These are phyloP conservation scores for Drosophila parvula DNA, from an alignment of 1,140 invertebrate genomes.

Conservation along the genomic window DNA sequence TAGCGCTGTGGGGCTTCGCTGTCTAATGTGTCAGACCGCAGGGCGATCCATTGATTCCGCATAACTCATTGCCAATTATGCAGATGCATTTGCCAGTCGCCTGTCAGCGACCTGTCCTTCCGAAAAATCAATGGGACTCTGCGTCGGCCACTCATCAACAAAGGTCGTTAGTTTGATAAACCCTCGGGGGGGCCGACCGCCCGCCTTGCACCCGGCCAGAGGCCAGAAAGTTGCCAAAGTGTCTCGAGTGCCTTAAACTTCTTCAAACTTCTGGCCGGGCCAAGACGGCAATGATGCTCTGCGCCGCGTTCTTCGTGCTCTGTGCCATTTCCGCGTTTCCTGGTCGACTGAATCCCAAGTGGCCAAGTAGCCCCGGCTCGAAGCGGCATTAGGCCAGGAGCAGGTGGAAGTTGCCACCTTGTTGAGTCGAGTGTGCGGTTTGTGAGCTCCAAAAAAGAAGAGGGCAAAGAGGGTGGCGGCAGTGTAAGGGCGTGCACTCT, in stretches of 20 bases:
- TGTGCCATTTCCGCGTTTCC: conserved; percentile 72
- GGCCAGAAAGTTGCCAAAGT: conserved; percentile 74
- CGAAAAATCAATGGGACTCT: conserved; percentile 64
- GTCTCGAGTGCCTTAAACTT: conserved; percentile 76
- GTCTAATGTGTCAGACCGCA: conserved; percentile 58
- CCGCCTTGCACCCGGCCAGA: conserved; percentile 28
- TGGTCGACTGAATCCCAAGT: conserved; percentile 70
- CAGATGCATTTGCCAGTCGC: conserved; percentile 45
- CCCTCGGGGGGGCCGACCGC: conserved; percentile 38
- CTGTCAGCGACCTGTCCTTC: conserved; percentile 10
- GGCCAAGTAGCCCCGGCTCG: conserved; percentile 31
- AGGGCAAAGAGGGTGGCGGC: conserved; percentile 44
- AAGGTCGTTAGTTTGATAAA: conserved; percentile 70
- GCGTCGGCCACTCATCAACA: conserved; percentile 50
- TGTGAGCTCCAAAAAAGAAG: conserved; percentile 51
- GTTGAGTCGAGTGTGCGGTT: conserved; percentile 76
- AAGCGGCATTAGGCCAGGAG: conserved; percentile 26
- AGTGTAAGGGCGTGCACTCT: background rate
- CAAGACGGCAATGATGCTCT: conserved; percentile 38
- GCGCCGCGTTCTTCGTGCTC: conserved; percentile 12
- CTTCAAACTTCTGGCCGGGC: conserved; percentile 64
- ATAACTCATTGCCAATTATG: conserved; percentile 70
- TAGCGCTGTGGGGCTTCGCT: conserved; percentile 55
- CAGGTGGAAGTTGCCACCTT: conserved; percentile 63
- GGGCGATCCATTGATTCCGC: conserved; percentile 59